Conservation (phyloP, 2,797 vertebrate species). For the Borostomias antarcticus region DNA sequence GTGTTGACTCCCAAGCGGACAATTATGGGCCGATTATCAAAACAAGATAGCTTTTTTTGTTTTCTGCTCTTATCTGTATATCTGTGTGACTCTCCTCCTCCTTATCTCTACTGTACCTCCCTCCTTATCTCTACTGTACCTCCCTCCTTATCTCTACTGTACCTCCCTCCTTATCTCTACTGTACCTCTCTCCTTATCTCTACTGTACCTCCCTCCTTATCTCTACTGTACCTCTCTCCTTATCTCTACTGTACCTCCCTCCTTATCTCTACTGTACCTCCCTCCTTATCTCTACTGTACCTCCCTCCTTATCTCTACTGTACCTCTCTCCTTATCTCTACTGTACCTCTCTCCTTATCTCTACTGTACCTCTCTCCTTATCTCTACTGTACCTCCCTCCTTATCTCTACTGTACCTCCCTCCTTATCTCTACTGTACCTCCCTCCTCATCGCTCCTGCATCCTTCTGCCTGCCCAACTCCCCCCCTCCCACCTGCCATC, state of each 20-base stretch:
- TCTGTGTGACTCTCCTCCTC: too few relatives aligned
- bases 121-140: neutral
- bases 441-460: neutral
- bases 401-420: neutral
- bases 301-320: neutral
- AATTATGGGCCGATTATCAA: constrained; percentile 13
- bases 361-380: neutral
- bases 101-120: neutral
- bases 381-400: neutral
- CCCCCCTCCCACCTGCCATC: too few relatives aligned
- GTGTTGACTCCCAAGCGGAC: constrained; percentile 49
- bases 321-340: neutral
- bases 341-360: neutral
- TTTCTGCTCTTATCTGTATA: neutral
- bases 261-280: neutral
- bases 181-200: neutral
- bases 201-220: neutral
- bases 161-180: neutral
- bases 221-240: neutral
- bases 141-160: neutral
- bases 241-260: neutral
- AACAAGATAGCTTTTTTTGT: neutral
- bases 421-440: neutral
- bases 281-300: neutral
- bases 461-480: neutral